Evolutionary conservation across 2,797 vertebrate species (phyloP).

Genomic region (Manis javanica): DNA sequence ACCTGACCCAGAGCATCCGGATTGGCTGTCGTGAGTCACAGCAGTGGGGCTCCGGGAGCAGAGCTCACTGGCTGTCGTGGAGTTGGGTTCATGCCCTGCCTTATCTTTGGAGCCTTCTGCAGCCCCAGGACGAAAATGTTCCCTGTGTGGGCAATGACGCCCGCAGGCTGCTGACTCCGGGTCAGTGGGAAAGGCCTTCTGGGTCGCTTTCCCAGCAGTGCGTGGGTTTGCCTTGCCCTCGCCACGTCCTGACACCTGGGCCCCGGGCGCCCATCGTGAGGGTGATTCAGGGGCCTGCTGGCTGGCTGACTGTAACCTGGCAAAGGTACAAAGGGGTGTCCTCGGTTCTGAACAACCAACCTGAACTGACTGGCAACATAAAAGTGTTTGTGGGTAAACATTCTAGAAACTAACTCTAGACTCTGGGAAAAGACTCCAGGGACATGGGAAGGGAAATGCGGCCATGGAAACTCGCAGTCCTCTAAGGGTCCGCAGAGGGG

Average conservation of each 20-base stretch:
- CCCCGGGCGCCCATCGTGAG: rapidly evolving
- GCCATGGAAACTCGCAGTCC: not conserved
- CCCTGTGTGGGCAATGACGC: not conserved
- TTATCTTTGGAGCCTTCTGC: conserved; percentile 73
- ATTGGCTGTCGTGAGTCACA: conserved; percentile 71
- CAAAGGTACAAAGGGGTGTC: not conserved
- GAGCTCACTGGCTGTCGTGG: conserved; percentile 61
- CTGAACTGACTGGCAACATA: not conserved
- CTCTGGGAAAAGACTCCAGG: not conserved
- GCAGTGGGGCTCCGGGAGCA: not conserved
- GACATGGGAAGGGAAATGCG: not conserved
- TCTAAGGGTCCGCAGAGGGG: not conserved
- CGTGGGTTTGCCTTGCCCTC: not conserved
- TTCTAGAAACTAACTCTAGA: not conserved
- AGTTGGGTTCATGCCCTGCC: conserved; percentile 56
- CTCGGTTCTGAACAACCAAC: not conserved
- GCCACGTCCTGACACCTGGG: not conserved
- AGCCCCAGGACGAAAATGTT: conserved; percentile 61
- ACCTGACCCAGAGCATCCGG: not conserved
- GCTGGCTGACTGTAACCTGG: not conserved
- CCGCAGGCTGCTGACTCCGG: conserved; percentile 31
- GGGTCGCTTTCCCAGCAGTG: conserved; percentile 10
- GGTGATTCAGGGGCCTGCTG: not conserved
- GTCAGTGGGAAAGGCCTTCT: conserved; percentile 73
- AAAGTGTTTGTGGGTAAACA: conserved; percentile 43